These are phyloP conservation scores for Centropus unirufus DNA, from an alignment of 2,113 vertebrate species.

Conservation along the genomic window DNA sequence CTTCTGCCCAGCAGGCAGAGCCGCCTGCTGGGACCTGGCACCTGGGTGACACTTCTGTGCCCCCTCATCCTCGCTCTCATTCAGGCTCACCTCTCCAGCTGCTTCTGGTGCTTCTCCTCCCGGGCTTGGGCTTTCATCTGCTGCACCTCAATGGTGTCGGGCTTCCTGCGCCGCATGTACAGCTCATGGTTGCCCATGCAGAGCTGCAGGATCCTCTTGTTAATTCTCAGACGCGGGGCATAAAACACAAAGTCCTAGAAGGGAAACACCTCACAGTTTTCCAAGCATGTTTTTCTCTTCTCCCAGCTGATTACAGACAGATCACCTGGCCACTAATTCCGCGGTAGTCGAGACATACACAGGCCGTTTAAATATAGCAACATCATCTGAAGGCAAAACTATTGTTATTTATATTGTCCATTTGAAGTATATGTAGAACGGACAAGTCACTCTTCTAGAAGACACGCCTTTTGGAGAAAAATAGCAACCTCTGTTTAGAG, in stretches of 20 bases:
- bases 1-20: neutral
- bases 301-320: neutral
- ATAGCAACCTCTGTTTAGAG: neutral
- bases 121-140: slow-evolving; percentile 97
- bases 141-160: slow-evolving; percentile 96
- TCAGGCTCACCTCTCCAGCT: slow-evolving; percentile 84
- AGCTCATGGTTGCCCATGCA: slow-evolving; percentile 98
- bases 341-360: neutral
- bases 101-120: slow-evolving; percentile 92
- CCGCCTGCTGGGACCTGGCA: neutral
- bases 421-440: neutral
- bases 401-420: neutral
- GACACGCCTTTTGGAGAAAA: neutral
- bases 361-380: neutral
- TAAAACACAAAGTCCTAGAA: slow-evolving; percentile 95
- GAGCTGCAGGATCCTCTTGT: slow-evolving; percentile 96
- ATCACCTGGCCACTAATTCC: neutral
- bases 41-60: neutral
- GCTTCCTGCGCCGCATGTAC: slow-evolving; percentile 95
- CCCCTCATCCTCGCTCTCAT: neutral
- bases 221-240: slow-evolving; percentile 91
- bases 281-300: neutral
- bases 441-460: neutral
- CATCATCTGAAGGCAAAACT: neutral
- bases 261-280: neutral